Percentiles rank a stretch among this genome's conserved stretches.
Conservation (phyloP, 2,888 invertebrate genomes). For the Tachystola acroxantha region DNA sequence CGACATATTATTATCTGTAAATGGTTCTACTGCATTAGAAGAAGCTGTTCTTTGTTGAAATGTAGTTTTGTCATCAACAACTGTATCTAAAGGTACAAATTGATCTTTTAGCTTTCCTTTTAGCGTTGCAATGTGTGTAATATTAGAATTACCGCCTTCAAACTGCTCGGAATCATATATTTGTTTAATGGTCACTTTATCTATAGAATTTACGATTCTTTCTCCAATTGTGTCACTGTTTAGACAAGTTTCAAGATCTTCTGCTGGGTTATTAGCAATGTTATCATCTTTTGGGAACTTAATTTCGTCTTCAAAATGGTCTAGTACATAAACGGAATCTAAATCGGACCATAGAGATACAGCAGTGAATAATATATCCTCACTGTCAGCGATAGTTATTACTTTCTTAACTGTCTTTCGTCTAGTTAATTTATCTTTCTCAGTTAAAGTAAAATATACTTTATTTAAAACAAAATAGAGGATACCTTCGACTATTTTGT, state of each 20-base stretch:
- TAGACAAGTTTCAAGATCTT: conserved; percentile 10
- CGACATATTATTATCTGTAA: too few species aligned
- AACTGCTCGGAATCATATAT: background rate
- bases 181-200: background rate
- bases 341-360: conserved; percentile 29
- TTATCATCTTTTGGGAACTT: background rate
- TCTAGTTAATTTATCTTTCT: conserved; percentile 28
- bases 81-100: too few species aligned
- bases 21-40: too few species aligned
- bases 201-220: background rate
- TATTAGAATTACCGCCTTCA: background rate
- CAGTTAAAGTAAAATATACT: conserved; percentile 34
- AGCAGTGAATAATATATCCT: conserved; percentile 60
- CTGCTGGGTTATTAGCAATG: background rate
- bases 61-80: too few species aligned
- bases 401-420: conserved; percentile 34
- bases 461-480: conserved; percentile 54
- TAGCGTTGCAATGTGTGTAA: background rate
- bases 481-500: conserved; percentile 53
- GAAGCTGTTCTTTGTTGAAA: too few species aligned
- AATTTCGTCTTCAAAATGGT: background rate
- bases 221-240: background rate
- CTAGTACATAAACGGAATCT: background rate
- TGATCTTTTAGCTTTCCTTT: too few species aligned
- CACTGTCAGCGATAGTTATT: conserved; percentile 54